phyloP scores from a whole-genome alignment of 1,140 invertebrate genomes.

The Aphaenogaster ashmeadi region DNA sequence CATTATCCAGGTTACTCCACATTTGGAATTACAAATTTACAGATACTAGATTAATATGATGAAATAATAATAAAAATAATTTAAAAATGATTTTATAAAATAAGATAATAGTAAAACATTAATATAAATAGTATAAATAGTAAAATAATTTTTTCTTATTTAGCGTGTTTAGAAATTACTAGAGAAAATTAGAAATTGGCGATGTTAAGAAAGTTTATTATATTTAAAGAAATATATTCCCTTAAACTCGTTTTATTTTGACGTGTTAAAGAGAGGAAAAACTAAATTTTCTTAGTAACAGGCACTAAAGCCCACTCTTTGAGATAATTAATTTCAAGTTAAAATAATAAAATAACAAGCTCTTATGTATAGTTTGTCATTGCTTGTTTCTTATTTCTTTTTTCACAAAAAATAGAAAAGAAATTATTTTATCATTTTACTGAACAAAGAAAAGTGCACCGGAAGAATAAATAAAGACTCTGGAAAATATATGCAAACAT shows the following conservation, averaged over 20 bases:
- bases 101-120: background rate
- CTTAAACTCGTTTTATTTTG: background rate
- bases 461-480: conserved; percentile 25
- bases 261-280: background rate
- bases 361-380: background rate
- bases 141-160: conserved; percentile 1
- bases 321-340: background rate
- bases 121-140: background rate
- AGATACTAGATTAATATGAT: background rate
- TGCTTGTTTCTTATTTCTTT: background rate
- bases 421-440: background rate
- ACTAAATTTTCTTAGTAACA: conserved; percentile 1
- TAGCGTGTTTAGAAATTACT: background rate
- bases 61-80: background rate
- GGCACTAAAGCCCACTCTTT: background rate
- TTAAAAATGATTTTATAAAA: background rate
- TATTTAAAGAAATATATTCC: background rate
- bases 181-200: background rate
- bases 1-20: background rate
- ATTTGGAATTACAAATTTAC: background rate
- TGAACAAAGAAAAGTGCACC: background rate
- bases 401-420: background rate
- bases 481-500: background rate
- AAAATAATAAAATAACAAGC: conserved; percentile 18
- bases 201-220: conserved; percentile 17